Conservation (phyloP, 2,888 invertebrate species). For the Sialis lutaria region DNA sequence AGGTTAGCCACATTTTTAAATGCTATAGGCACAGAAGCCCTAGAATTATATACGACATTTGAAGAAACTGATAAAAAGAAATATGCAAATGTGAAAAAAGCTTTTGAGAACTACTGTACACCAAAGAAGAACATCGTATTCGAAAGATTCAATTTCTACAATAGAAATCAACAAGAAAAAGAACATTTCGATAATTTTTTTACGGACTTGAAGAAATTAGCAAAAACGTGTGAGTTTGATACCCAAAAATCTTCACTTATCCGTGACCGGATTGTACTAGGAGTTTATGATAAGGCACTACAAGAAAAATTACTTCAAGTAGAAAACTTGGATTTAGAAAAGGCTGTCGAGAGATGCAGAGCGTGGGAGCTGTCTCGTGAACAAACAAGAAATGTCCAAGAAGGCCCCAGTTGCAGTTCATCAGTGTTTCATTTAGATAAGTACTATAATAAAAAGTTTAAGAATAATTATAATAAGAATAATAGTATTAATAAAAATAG, state of each 20-base stretch:
- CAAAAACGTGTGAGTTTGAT: constrained; percentile 11
- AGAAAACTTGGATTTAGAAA: not conserved
- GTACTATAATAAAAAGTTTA: not conserved
- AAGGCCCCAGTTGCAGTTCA: not conserved
- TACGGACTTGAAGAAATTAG: constrained; percentile 11
- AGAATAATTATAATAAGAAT: too few relatives aligned
- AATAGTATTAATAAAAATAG: not conserved
- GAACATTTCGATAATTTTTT: constrained; percentile 11
- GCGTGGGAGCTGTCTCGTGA: not conserved
- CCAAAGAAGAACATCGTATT: too few relatives aligned
- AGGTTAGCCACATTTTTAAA: too few relatives aligned
- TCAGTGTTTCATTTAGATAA: too few relatives aligned
- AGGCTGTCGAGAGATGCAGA: not conserved
- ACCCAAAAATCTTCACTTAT: constrained; percentile 8
- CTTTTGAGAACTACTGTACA: too few relatives aligned
- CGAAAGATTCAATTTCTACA: too few relatives aligned
- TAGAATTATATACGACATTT: too few relatives aligned
- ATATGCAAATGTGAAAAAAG: too few relatives aligned
- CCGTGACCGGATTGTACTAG: constrained; percentile 10
- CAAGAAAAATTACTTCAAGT: constrained; percentile 10
- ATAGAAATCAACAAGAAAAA: too few relatives aligned
- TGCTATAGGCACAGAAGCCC: too few relatives aligned
- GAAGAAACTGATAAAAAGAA: too few relatives aligned
- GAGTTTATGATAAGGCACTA: constrained; percentile 9
- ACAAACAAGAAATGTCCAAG: constrained; percentile 16